Conservation (phyloP, 2,113 vertebrate species). For the Rattus norvegicus region DNA sequence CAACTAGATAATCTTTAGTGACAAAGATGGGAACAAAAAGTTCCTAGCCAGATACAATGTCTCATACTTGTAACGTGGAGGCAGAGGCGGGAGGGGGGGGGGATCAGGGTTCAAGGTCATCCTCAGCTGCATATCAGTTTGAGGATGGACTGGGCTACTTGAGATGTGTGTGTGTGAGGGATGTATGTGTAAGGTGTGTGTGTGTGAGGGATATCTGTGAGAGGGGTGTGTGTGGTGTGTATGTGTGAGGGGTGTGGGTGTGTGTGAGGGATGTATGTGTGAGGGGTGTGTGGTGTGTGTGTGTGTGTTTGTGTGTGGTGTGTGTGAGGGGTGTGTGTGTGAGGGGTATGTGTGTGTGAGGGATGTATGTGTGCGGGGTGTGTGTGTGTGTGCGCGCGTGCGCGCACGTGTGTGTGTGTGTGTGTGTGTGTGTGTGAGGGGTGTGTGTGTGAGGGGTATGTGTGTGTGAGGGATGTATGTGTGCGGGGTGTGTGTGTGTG, state of each 20-base stretch:
- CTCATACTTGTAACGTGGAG: not conserved
- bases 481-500: too few species aligned
- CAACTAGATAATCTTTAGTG: not conserved
- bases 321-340: not conserved
- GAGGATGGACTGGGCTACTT: not conserved
- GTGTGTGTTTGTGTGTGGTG: not conserved
- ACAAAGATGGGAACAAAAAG: slow-evolving; percentile 34
- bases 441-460: not conserved
- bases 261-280: not conserved
- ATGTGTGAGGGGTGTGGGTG: not conserved
- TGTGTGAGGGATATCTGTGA: not conserved
- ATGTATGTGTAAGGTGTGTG: not conserved
- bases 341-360: not conserved
- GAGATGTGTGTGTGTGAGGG: not conserved
- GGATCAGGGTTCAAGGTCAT: not conserved
- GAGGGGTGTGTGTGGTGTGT: not conserved
- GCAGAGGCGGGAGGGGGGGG: not conserved
- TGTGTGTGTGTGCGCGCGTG: too few species aligned
- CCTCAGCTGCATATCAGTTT: not conserved
- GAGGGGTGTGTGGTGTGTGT: not conserved
- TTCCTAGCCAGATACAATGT: not conserved
- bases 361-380: not conserved
- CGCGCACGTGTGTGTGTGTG: not conserved
- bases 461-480: not conserved
- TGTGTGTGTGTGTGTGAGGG: not conserved